Evolutionary conservation across 2,113 vertebrate genomes (phyloP), one percentile per base, ranked within the genome.

Genomic region (Forbesichthys agassizii): DNA sequence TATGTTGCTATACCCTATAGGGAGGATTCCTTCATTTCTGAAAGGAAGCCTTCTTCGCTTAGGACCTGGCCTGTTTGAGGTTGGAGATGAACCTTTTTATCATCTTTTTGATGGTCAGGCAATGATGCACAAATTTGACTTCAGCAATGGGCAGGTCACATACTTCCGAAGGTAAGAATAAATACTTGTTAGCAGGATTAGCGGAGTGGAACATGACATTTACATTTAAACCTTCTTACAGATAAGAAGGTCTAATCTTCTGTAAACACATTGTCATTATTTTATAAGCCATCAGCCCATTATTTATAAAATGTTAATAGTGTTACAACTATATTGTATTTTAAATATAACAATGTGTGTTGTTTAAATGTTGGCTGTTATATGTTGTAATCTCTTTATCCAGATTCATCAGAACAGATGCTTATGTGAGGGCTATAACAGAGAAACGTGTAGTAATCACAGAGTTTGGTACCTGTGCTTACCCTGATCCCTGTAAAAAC

Each of bases 91-190:
- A 82, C 95, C 95, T 9, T 99, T 96, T 86, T 96, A 97, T 61
- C 98, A 99, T 81, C 92, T 99, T 64, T 99, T 99, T 3, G 98
- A 99, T 3, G 98, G 98, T 7, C 97, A 99, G 89, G 98, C 97
- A 0, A 93, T 99, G 48, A 95, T 99, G 75, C 98, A 99, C 92
- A 99, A 99, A 92, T 99, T 99, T 0, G 97, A 99, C 84, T 95
- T 99, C 87, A 97, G 95, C 86, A 95, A 99, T 18, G 96, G 97
- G 27, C 95, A 97, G 0, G 96, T 99, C 69, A 97, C 96, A 51
- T 99, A 99, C 59, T 92, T 92, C 77, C 90, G 96, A 65, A 95
- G 94, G 98, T 99, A 92, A 4, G 85, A 64, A 0, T 18, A 3
- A 8, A 58, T 10, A 16, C 42, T 13, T 46, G 2, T 16, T 61